phyloP scores from a whole-genome alignment of 2,113 vertebrate genomes.

The Daphoenositta chrysoptera region DNA sequence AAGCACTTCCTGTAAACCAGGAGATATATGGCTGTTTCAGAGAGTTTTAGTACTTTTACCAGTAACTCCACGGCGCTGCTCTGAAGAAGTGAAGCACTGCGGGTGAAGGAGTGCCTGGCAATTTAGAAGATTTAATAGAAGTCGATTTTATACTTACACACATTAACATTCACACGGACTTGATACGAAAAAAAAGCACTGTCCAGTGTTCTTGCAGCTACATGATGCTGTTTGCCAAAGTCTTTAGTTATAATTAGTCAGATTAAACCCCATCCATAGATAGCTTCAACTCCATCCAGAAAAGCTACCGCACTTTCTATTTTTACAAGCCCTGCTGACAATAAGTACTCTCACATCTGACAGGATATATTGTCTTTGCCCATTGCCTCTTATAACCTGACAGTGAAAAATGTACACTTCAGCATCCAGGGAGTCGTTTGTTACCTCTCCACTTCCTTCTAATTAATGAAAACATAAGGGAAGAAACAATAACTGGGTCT shows the following conservation, averaged over 20 bases:
- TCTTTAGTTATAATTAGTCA: slow-evolving; percentile 46
- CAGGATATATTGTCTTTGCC: slow-evolving; percentile 62
- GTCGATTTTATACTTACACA: slow-evolving; percentile 58
- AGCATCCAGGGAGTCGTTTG: slow-evolving; percentile 44
- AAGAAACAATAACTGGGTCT: slow-evolving; percentile 53
- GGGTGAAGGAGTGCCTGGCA: slow-evolving; percentile 51
- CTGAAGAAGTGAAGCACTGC: neutral
- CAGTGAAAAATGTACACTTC: slow-evolving; percentile 65
- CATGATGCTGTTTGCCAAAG: slow-evolving; percentile 54
- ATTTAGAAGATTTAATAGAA: slow-evolving; percentile 69
- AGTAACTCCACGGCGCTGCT: neutral
- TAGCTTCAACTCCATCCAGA: slow-evolving; percentile 51
- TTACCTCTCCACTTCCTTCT: slow-evolving; percentile 54
- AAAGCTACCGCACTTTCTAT: slow-evolving; percentile 62
- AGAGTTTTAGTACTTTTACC: slow-evolving; percentile 66
- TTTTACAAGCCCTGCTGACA: slow-evolving; percentile 66
- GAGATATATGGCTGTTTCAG: slow-evolving; percentile 42
- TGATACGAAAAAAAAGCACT: neutral
- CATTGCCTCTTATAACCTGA: slow-evolving; percentile 67
- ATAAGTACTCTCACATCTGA: slow-evolving; percentile 62
- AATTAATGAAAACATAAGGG: slow-evolving; percentile 65
- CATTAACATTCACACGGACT: slow-evolving; percentile 57
- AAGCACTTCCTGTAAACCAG: slow-evolving; percentile 64
- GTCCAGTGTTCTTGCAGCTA: slow-evolving; percentile 13
- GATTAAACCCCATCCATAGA: slow-evolving; percentile 53